phyloP scores from a whole-genome alignment of 1,140 invertebrate genomes.

The Ladona fulva region DNA sequence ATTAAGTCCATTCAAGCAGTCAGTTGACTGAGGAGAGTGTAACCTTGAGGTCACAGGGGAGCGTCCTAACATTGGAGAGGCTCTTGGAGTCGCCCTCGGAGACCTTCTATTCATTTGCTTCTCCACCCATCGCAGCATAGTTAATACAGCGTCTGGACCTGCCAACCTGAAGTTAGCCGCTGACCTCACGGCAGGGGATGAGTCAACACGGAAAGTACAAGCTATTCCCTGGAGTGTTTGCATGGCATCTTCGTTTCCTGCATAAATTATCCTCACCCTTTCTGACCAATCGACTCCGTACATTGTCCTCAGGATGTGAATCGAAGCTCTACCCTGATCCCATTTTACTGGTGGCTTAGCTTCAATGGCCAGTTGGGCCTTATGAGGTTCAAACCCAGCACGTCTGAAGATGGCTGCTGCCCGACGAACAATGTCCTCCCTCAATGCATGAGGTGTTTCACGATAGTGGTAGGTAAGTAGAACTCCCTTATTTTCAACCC shows the following conservation, averaged over 20 bases:
- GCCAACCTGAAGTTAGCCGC: slow-evolving; percentile 75
- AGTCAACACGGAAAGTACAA: slow-evolving; percentile 77
- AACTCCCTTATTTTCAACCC: slow-evolving; percentile 87
- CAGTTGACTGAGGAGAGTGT: neutral
- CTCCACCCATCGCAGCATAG: slow-evolving; percentile 83
- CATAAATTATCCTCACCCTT: slow-evolving; percentile 80
- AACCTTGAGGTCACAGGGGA: neutral
- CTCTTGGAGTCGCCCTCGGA: slow-evolving; percentile 15
- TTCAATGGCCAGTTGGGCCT: slow-evolving; percentile 75
- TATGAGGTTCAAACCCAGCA: slow-evolving; percentile 61
- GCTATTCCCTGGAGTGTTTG: slow-evolving; percentile 82
- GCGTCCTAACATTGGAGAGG: neutral
- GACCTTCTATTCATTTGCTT: slow-evolving; percentile 56
- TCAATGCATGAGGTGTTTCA: slow-evolving; percentile 53
- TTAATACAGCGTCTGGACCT: slow-evolving; percentile 77
- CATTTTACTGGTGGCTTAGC: slow-evolving; percentile 81
- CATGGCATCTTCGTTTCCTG: slow-evolving; percentile 87
- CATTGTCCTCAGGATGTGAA: slow-evolving; percentile 79
- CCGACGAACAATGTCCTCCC: slow-evolving; percentile 17
- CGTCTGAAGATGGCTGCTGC: slow-evolving; percentile 41
- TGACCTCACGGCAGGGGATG: slow-evolving; percentile 74
- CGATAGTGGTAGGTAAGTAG: slow-evolving; percentile 81
- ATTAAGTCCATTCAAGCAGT: too few species aligned
- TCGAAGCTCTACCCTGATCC: slow-evolving; percentile 83
- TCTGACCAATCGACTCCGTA: slow-evolving; percentile 88